These are phyloP conservation scores for Mugil cephalus DNA, from an alignment of 2,113 vertebrate species.

Conservation along the genomic window DNA sequence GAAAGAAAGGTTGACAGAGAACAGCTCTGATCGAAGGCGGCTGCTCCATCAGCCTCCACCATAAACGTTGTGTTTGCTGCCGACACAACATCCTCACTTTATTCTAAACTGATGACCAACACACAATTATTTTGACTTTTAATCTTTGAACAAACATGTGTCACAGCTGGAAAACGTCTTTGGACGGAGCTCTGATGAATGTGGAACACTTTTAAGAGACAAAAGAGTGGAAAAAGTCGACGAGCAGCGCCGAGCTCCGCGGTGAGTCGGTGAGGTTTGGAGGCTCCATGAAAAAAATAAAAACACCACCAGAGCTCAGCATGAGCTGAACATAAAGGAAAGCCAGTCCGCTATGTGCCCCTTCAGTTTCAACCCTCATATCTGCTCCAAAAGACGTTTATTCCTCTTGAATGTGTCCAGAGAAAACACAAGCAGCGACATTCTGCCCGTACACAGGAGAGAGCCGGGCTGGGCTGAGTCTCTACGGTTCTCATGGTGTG, in stretches of 20 bases:
- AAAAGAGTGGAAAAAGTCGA: conserved; percentile 18
- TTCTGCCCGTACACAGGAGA: background rate
- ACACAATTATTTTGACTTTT: background rate
- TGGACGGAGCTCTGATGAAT: background rate
- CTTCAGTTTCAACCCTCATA: background rate
- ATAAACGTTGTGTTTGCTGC: conserved; percentile 51
- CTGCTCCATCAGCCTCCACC: background rate
- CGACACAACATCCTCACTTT: background rate
- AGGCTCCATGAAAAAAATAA: background rate
- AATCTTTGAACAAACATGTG: background rate
- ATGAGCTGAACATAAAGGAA: background rate
- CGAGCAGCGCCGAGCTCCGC: background rate
- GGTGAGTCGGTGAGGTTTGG: conserved; percentile 18
- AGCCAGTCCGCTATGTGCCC: background rate
- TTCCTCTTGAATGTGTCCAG: background rate
- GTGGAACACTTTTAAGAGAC: conserved; percentile 3
- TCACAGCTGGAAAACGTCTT: background rate
- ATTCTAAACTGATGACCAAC: background rate
- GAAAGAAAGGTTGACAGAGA: background rate
- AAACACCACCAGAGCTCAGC: background rate
- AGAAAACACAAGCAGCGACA: background rate
- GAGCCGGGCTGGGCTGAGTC: conserved; percentile 21
- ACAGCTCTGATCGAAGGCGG: background rate
- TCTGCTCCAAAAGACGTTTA: background rate
- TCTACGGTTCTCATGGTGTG: conserved; percentile 54